Conservation (phyloP, 2,888 invertebrate genomes). For the Callyntrura sp. region DNA sequence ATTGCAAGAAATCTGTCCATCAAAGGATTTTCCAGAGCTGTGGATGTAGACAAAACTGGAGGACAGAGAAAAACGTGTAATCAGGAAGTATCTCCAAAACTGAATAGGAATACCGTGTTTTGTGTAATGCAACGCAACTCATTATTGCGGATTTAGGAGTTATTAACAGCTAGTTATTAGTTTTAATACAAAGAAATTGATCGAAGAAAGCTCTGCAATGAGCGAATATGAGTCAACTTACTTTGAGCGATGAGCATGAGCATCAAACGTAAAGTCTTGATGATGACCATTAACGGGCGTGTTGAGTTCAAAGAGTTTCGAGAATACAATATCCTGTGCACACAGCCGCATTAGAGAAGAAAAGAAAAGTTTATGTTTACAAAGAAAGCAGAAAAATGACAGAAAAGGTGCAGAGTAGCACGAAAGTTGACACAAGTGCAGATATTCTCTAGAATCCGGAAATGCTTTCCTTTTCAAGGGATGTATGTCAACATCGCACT, state of each 20-base stretch:
- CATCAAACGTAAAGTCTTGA: constrained; percentile 59
- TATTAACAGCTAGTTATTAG: no score
- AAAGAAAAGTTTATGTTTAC: constrained; percentile 17
- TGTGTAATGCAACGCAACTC: no score
- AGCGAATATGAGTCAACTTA: constrained; percentile 10
- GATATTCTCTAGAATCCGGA: no score
- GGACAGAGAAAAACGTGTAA: no score
- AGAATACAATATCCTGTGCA: constrained; percentile 85
- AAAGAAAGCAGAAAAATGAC: not conserved
- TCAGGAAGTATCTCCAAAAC: no score
- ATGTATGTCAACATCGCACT: no score
- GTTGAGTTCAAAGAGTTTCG: constrained; percentile 85
- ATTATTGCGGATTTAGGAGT: no score
- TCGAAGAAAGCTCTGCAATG: not conserved
- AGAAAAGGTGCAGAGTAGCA: not conserved
- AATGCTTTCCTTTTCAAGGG: no score
- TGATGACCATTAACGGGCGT: constrained; percentile 84
- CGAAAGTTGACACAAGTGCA: no score
- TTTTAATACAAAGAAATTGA: not conserved
- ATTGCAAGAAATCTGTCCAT: constrained; percentile 84
- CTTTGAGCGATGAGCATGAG: constrained; percentile 74
- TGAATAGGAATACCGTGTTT: no score
- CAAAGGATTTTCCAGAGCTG: constrained; percentile 81
- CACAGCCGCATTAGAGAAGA: not conserved
- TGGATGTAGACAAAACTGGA: constrained; percentile 27